Percentiles rank a stretch among this genome's conserved stretches.
Evolutionary conservation across 2,797 vertebrate species (phyloP).

Genomic region (Cetoscarus ocellatus): DNA sequence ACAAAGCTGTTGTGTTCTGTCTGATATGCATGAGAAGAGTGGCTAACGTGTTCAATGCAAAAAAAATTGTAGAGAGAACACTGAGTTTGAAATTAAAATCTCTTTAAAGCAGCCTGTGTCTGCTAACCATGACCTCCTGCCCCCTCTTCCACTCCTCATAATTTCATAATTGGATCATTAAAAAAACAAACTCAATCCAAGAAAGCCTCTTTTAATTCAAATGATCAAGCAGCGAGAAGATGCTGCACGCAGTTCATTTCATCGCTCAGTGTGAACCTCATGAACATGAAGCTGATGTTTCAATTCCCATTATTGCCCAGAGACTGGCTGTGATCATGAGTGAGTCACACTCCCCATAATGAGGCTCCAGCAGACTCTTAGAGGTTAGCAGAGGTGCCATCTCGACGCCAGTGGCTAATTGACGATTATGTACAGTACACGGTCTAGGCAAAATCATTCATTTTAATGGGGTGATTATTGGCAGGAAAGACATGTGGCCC

Average conservation of each 20-base stretch:
- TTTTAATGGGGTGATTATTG: conserved; percentile 86
- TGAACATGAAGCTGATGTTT: conserved; percentile 55
- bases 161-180: conserved; percentile 47
- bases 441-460: conserved; percentile 78
- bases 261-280: conserved; percentile 40
- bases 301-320: conserved; percentile 53
- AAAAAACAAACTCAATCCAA: conserved; percentile 32
- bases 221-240: conserved; percentile 37
- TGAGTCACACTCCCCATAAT: conserved; percentile 70
- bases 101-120: conserved; percentile 1
- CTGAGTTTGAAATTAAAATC: not conserved
- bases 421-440: conserved; percentile 83
- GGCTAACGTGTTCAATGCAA: too few species aligned
- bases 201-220: conserved; percentile 17
- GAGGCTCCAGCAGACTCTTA: conserved; percentile 65
- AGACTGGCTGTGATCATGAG: conserved; percentile 63
- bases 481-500: conserved; percentile 81
- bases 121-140: conserved; percentile 6
- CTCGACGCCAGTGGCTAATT: conserved; percentile 78
- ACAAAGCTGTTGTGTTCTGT: too few species aligned
- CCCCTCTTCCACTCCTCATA: not conserved
- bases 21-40: too few species aligned
- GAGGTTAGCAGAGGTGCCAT: conserved; percentile 76
- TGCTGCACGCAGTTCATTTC: conserved; percentile 37
- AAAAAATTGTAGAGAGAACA: not conserved